Evolutionary conservation across 2,888 invertebrate genomes (phyloP).

Genomic region (Adelognathus sp.): DNA sequence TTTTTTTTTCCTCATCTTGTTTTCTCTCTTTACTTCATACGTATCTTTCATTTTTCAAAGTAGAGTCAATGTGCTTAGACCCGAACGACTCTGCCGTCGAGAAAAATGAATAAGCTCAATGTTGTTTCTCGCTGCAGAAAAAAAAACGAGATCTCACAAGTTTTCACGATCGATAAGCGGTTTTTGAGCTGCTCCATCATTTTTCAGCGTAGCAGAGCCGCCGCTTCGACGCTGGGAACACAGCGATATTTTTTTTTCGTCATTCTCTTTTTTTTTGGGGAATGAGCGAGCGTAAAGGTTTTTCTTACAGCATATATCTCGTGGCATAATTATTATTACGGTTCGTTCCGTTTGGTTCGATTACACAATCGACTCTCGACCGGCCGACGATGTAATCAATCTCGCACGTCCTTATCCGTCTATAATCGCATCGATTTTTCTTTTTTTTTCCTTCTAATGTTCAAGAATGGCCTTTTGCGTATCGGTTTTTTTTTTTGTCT

Average conservation of each 20-base stretch:
- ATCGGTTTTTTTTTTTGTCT: conserved; percentile 21
- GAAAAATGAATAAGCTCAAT: conserved; percentile 21
- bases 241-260: conserved; percentile 10
- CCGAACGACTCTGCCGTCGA: conserved; percentile 62
- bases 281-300: conserved; percentile 77
- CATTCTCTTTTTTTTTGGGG: conserved; percentile 46
- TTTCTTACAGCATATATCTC: conserved; percentile 55
- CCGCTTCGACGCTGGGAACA: conserved; percentile 38
- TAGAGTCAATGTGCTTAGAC: conserved; percentile 78
- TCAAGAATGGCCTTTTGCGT: conserved; percentile 20
- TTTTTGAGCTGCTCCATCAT: conserved; percentile 7
- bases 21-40: conserved; percentile 38
- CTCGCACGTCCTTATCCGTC: not conserved
- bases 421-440: conserved; percentile 27
- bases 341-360: conserved; percentile 51
- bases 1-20: conserved; percentile 39
- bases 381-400: conserved; percentile 48
- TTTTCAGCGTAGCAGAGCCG: conserved; percentile 11
- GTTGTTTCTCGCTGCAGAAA: conserved; percentile 1
- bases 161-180: not conserved
- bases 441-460: too few species aligned
- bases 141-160: not conserved
- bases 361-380: conserved; percentile 59
- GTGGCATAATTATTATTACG: conserved; percentile 47
- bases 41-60: conserved; percentile 50